phyloP scores from a whole-genome alignment of 2,888 invertebrate genomes.

The Thereva unica region DNA sequence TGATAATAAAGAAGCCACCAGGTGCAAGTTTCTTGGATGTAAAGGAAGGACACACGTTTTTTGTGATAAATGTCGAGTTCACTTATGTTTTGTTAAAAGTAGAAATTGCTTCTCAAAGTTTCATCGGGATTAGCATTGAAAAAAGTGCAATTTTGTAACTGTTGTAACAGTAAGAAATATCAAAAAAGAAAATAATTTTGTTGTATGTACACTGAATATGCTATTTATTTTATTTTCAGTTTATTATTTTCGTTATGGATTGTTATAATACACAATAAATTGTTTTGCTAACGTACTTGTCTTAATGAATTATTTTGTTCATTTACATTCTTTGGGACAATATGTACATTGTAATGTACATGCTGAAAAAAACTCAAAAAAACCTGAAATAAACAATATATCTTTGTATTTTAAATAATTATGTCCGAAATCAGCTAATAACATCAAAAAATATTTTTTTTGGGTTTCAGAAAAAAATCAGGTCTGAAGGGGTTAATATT shows the following conservation, averaged over 20 bases:
- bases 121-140: neutral
- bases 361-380: neutral
- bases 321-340: neutral
- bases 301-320: neutral
- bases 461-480: neutral
- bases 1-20: neutral
- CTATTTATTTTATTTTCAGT: neutral
- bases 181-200: too few relatives aligned
- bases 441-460: neutral
- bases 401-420: neutral
- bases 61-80: neutral
- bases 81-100: conserved; percentile 2
- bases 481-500: conserved; percentile 1
- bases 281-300: neutral
- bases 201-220: neutral
- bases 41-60: neutral
- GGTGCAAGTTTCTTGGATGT: neutral
- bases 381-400: neutral
- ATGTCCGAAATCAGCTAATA: neutral
- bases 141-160: neutral
- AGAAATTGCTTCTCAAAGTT: neutral
- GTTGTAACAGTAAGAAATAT: neutral
- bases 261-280: neutral
- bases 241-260: neutral
- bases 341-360: neutral